Conservation (phyloP, 2,113 vertebrate species). For the Bungarus multicinctus region DNA sequence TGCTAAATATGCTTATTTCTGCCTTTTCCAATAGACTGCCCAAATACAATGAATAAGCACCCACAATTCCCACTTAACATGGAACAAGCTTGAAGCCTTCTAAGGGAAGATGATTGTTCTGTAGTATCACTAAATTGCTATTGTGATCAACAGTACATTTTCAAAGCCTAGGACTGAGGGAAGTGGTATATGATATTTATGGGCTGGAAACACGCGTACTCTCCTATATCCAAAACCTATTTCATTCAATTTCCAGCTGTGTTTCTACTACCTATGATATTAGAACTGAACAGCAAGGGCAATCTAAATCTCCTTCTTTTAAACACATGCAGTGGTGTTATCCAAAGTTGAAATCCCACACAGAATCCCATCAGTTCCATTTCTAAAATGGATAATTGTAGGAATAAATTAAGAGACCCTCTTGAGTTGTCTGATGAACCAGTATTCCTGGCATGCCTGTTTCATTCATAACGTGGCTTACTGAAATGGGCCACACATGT, state of each 20-base stretch:
- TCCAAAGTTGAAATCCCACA: background rate
- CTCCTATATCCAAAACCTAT: background rate
- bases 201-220: background rate
- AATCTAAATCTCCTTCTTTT: background rate
- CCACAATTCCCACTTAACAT: background rate
- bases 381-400: background rate
- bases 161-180: background rate
- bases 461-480: background rate
- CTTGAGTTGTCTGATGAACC: no score
- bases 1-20: background rate
- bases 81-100: background rate
- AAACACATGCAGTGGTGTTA: background rate
- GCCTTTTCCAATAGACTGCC: background rate
- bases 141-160: background rate
- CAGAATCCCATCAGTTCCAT: background rate
- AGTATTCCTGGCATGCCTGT: background rate
- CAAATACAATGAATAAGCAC: background rate
- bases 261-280: background rate
- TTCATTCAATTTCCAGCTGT: background rate
- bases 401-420: background rate
- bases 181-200: background rate
- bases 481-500: no score
- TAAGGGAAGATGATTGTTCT: background rate
- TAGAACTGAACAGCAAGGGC: background rate
- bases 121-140: background rate